These are phyloP conservation scores for Tetrax tetrax DNA, from an alignment of 2,113 vertebrate species.

Conservation along the genomic window DNA sequence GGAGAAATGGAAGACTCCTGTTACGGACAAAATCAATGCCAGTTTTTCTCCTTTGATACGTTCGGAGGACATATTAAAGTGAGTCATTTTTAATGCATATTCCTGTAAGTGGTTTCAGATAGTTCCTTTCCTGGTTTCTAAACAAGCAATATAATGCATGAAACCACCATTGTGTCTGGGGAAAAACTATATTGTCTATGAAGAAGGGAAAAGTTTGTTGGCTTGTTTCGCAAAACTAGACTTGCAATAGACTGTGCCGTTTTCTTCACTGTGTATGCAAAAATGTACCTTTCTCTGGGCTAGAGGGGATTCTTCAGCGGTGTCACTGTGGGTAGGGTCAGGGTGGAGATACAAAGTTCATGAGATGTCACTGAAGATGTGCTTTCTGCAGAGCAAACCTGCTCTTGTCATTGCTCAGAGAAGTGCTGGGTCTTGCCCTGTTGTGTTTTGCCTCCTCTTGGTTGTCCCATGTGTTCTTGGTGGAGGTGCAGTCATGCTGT, in stretches of 20 bases:
- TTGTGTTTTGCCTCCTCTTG: background rate
- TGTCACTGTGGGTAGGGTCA: background rate
- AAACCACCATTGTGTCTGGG: background rate
- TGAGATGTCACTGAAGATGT: background rate
- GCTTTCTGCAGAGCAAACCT: background rate
- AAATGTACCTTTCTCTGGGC: background rate
- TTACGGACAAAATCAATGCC: conserved; percentile 34
- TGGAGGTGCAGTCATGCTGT: background rate
- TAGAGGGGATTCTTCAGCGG: background rate
- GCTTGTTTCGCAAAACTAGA: background rate
- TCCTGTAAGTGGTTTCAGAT: background rate
- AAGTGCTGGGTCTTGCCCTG: background rate
- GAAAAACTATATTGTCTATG: background rate
- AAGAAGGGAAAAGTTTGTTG: background rate
- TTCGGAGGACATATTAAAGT: conserved; percentile 67
- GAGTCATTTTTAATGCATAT: conserved; percentile 19
- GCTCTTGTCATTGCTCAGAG: background rate
- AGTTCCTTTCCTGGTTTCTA: background rate
- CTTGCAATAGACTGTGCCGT: background rate
- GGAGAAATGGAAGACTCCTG: conserved; percentile 60
- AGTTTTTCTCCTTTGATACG: conserved; percentile 54
- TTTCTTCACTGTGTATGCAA: fast-evolving
- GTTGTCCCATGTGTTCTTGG: fast-evolving
- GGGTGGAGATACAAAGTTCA: background rate
- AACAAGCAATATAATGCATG: background rate